Evolutionary conservation across 1,140 invertebrate genomes (phyloP).

Genomic region (Pseudomyrmex flavicornis): DNA sequence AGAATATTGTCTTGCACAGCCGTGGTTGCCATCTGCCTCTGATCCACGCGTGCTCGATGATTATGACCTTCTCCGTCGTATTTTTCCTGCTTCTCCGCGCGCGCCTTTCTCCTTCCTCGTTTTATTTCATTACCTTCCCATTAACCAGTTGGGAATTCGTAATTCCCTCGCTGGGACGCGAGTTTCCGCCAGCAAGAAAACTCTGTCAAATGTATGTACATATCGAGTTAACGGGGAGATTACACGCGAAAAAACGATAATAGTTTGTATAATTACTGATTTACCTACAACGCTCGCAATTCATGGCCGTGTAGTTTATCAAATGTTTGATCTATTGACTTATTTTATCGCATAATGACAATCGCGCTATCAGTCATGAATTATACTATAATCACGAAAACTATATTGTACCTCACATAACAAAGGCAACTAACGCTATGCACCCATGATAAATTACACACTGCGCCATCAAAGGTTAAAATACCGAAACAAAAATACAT

Average conservation of each 20-base stretch:
- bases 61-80: slow-evolving; percentile 74
- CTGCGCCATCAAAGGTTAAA: slow-evolving; percentile 40
- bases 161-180: slow-evolving; percentile 67
- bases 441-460: slow-evolving; percentile 44
- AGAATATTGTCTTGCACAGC: slow-evolving; percentile 26
- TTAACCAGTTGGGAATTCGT: slow-evolving; percentile 70
- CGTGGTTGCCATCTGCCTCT: slow-evolving; percentile 31
- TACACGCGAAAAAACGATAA: no score
- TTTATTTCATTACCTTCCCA: slow-evolving; percentile 74
- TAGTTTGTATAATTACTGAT: no score
- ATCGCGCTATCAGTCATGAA: slow-evolving; percentile 59
- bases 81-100: slow-evolving; percentile 46
- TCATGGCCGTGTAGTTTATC: no score
- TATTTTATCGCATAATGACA: slow-evolving; percentile 29
- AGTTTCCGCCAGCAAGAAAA: slow-evolving; percentile 34
- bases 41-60: slow-evolving; percentile 61
- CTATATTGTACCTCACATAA: slow-evolving; percentile 31
- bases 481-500: slow-evolving; percentile 38
- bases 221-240: no score
- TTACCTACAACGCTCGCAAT: not conserved
- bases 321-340: slow-evolving; percentile 10
- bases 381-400: no score
- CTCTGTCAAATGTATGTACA: slow-evolving; percentile 2
- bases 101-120: slow-evolving; percentile 41
- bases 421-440: slow-evolving; percentile 40